Evolutionary conservation across 2,888 invertebrate genomes (phyloP).

Genomic region (Drosophila niveifrons): DNA sequence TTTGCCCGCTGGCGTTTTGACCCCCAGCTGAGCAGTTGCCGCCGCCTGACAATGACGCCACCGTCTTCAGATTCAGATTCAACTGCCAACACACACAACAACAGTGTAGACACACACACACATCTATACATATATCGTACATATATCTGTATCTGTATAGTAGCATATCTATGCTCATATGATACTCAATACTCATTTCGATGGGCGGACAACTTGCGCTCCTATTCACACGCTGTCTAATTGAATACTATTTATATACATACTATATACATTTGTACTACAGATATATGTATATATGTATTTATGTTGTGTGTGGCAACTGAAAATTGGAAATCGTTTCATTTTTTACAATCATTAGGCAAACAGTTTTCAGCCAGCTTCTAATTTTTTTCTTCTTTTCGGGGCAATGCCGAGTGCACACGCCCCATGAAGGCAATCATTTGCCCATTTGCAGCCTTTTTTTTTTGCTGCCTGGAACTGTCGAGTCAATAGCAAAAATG

Average conservation of each 20-base stretch:
- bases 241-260: slow-evolving; percentile 56
- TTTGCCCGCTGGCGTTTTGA: slow-evolving; percentile 40
- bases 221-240: slow-evolving; percentile 74
- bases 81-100: slow-evolving; percentile 6
- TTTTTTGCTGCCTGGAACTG: slow-evolving; percentile 59
- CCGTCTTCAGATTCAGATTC: slow-evolving; percentile 25
- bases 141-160: too few relatives aligned
- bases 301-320: slow-evolving; percentile 38
- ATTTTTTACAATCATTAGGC: slow-evolving; percentile 62
- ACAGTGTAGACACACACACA: neutral
- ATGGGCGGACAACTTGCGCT: slow-evolving; percentile 52
- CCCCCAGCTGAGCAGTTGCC: slow-evolving; percentile 40
- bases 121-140: neutral
- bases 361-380: slow-evolving; percentile 14
- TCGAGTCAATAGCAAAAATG: slow-evolving; percentile 74
- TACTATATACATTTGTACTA: too few relatives aligned
- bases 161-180: neutral
- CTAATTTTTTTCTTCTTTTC: neutral
- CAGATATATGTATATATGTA: too few relatives aligned
- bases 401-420: neutral
- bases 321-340: slow-evolving; percentile 48
- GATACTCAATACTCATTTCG: neutral
- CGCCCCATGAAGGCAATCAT: slow-evolving; percentile 11
- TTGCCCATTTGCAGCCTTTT: slow-evolving; percentile 5
- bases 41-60: slow-evolving; percentile 61